Percentiles rank a stretch among this genome's conserved stretches.
Evolutionary conservation across 2,797 vertebrate species (phyloP).

Genomic region (Pelodytes ibericus): DNA sequence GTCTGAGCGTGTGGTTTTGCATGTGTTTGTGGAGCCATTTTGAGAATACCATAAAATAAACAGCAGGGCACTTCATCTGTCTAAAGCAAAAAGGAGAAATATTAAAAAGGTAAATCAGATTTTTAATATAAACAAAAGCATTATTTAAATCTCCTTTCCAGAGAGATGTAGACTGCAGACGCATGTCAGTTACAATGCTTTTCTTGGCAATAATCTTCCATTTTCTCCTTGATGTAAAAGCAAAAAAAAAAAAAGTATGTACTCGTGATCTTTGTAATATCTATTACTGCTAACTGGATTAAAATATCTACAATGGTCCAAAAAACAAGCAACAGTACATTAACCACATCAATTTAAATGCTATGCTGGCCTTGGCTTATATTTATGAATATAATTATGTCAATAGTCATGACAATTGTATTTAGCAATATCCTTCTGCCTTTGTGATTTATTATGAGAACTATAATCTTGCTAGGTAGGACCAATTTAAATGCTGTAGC

Average conservation of each 20-base stretch:
- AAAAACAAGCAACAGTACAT: constrained; percentile 51
- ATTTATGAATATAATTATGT: constrained; percentile 3
- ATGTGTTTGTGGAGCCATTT: too few relatives aligned
- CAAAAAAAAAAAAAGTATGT: too few relatives aligned
- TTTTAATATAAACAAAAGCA: not conserved
- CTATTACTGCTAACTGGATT: constrained; percentile 1
- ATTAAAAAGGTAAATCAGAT: constrained; percentile 57
- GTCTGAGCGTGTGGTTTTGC: too few relatives aligned
- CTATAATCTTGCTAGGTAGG: not conserved
- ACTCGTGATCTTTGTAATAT: too few relatives aligned
- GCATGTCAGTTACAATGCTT: not conserved
- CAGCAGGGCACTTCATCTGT: not conserved
- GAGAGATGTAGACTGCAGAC: not conserved
- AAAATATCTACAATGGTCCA: not conserved
- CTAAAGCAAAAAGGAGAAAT: constrained; percentile 44
- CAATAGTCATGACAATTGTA: constrained; percentile 7
- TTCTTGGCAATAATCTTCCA: not conserved
- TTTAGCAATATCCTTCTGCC: constrained; percentile 9
- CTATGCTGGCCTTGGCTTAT: not conserved
- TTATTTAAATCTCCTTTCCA: not conserved
- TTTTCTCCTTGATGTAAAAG: not conserved
- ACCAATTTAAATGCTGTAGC: not conserved
- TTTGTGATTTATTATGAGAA: not conserved
- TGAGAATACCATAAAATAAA: constrained; percentile 1
- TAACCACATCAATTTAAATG: constrained; percentile 52